phyloP scores from a whole-genome alignment of 2,797 vertebrate genomes.

The Phalanger gymnotis region DNA sequence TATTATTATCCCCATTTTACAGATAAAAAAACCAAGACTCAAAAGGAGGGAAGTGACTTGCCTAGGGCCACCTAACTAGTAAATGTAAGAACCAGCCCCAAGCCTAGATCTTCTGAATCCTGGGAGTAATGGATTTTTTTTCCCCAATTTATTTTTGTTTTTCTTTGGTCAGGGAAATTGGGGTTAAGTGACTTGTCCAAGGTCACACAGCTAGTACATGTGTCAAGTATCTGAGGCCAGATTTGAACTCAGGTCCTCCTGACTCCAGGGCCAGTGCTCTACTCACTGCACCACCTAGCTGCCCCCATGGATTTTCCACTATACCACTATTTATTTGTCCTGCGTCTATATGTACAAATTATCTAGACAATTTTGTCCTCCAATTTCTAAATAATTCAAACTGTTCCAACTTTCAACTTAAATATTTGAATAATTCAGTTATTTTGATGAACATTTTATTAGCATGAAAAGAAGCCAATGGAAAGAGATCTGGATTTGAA shows the following conservation, averaged over 20 bases:
- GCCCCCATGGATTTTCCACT: neutral
- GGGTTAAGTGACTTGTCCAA: no score
- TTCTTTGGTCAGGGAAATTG: no score
- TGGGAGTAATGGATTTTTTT: neutral
- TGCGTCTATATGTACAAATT: neutral
- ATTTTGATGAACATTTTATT: neutral
- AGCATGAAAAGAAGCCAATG: neutral
- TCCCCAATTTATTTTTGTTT: no score
- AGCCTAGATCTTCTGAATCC: neutral
- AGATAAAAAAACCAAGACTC: neutral
- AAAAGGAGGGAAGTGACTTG: neutral
- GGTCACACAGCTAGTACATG: no score
- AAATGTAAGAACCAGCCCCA: neutral
- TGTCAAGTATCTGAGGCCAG: no score
- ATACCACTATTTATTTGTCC: neutral
- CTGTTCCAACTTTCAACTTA: neutral
- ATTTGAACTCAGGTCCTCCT: no score
- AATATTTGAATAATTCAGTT: neutral
- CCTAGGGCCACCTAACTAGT: neutral
- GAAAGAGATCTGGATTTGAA: neutral
- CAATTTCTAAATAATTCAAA: neutral
- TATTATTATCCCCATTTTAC: neutral
- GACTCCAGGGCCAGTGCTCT: no score
- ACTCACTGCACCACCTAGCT: no score
- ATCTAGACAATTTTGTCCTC: slow-evolving; percentile 4